These are phyloP conservation scores for Geotrypetes seraphini DNA, from an alignment of 2,797 vertebrate genomes.

Conservation along the genomic window DNA sequence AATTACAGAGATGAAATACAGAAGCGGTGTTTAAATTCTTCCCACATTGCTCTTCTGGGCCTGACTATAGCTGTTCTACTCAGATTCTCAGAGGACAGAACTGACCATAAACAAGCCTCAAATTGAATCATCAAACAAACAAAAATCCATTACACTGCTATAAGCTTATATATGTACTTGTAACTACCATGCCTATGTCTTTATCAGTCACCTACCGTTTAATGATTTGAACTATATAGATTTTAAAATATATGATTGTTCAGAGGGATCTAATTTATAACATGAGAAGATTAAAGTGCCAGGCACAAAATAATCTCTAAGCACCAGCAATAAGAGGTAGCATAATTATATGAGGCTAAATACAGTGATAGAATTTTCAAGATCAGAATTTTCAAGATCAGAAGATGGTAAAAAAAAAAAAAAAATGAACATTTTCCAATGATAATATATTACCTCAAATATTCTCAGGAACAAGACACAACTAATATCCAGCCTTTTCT, in stretches of 20 bases:
- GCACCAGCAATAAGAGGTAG: too few relatives aligned
- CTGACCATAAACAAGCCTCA: too few relatives aligned
- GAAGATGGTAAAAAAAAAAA: constrained; percentile 11
- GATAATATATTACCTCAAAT: constrained; percentile 12
- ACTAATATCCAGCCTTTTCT: constrained; percentile 20
- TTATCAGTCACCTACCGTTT: constrained; percentile 33
- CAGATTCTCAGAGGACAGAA: too few relatives aligned
- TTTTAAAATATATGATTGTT: constrained; percentile 40
- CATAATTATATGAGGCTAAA: too few relatives aligned
- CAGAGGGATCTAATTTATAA: too few relatives aligned
- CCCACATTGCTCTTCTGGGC: constrained; percentile 1
- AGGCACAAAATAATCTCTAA: constrained; percentile 33
- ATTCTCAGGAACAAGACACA: constrained; percentile 15
- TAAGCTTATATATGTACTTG: constrained; percentile 38
- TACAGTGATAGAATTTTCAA: constrained; percentile 4
- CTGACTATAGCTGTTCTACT: constrained; percentile 23
- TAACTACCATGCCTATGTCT: constrained; percentile 36
- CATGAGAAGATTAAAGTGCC: constrained; percentile 43
- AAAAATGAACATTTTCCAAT: constrained; percentile 6
- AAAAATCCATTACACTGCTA: background rate
- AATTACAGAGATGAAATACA: accelerated
- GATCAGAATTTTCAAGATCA: background rate
- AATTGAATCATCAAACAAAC: too few relatives aligned
- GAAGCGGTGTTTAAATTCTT: background rate
- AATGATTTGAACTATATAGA: constrained; percentile 35